A percentile compares a stretch with the other conserved stretches of the same genome.
Evolutionary conservation across 2,113 vertebrate species (phyloP).

Genomic region (Ptyas mucosa): DNA sequence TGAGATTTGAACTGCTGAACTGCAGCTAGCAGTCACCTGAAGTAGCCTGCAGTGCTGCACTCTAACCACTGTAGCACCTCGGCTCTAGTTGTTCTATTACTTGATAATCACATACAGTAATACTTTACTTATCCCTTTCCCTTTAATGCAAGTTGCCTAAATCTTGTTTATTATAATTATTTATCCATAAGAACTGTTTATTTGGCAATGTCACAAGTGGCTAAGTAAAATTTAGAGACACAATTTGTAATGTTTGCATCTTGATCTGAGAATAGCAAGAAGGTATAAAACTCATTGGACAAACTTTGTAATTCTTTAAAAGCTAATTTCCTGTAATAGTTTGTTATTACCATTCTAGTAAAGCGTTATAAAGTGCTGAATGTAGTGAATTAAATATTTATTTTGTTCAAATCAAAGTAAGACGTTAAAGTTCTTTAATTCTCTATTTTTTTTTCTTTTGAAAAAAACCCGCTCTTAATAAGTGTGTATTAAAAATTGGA

Average conservation of each 20-base stretch:
- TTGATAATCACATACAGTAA: background rate
- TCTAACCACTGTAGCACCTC: no score
- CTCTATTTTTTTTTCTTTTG: background rate
- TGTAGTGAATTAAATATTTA: background rate
- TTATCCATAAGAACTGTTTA: background rate
- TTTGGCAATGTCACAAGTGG: background rate
- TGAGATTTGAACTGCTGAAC: no score
- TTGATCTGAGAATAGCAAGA: background rate
- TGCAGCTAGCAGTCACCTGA: no score
- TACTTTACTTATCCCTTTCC: background rate
- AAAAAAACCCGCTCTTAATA: slow-evolving; percentile 5
- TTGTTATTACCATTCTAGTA: background rate
- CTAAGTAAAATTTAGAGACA: background rate
- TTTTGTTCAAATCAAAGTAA: background rate
- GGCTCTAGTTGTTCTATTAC: no score
- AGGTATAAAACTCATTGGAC: background rate
- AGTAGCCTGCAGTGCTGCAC: no score
- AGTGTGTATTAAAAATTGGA: slow-evolving; percentile 41
- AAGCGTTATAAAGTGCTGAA: background rate
- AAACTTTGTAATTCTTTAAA: background rate
- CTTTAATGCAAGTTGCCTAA: background rate
- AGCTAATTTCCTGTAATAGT: background rate
- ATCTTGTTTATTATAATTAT: background rate
- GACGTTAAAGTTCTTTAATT: background rate
- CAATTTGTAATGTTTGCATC: background rate